Base-by-base conservation (phyloP, 2,888 invertebrate genomes). In the Arge pagana region DNA sequence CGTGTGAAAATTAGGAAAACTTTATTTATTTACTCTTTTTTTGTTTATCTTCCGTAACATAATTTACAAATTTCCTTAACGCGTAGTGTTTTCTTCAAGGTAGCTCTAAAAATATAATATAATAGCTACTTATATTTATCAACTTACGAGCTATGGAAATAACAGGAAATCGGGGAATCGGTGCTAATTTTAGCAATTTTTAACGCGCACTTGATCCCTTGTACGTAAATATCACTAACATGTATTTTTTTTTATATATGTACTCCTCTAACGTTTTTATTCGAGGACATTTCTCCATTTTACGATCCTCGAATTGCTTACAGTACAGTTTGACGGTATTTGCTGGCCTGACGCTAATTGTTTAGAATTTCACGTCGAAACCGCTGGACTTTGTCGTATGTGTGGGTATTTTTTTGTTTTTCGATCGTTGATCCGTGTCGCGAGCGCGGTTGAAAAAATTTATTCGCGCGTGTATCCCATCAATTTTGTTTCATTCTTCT, bases 141-240 rank as follows among this genome's bases (percentile, higher is more conserved):
- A 45, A 45, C 45, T 45, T 45, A 45, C 24, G 18, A 23, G 5
- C 13, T 45, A 33, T 16, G n/a, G 23, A 45, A 45, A 45, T 45
- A 45, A 45, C 45, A 45, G 45, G 45, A 45, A 45, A 35, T 45
- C 23, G 45, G 30, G 19, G 45, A 35, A 13, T 45, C 15, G 45
- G 15, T 19, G 31, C 19, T 7, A 6, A 11, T 21, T 4, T 39
- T 39, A 23, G 8, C 1, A 21, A 16, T 21, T 39, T 21, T 39
- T 8, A 39, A 33, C 16, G 16, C 33, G 33, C 23, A n/a, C 33
- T 45, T 7, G 33, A 33, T 35, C 23, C 18, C 45, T 45, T 45
- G 45, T 45, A 45, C 45, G 45, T 45, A 45, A 35, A 45, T 45
- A 45, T 45, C 45, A 45, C 45, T 45, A 45, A n/a, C 35, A 33